Percentiles rank a stretch among this genome's conserved stretches.
Conservation (phyloP, 1,140 invertebrate species). For the Drosophila melanogaster region Release_6_plus_ISO1_MT NT_033779.5:19389001-19389500, state of each 20-base stretch:
- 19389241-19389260: constrained; percentile 26
- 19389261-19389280: constrained; percentile 69
- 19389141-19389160: constrained; percentile 13
- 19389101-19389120: constrained; percentile 49
- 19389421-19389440: constrained; percentile 37
- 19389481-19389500: constrained; percentile 44
- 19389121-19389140: not conserved
- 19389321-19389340: constrained; percentile 17
- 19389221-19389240: constrained; percentile 27
- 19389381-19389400: constrained; percentile 63
- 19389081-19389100: constrained; percentile 75
- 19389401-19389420: constrained; percentile 36
- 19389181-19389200: constrained; percentile 80
- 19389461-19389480: constrained; percentile 34
- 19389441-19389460: constrained; percentile 18
- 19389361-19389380: constrained; percentile 54
- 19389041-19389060: constrained; percentile 33
- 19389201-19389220: constrained; percentile 52
- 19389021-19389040: constrained; percentile 37
- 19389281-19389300: constrained; percentile 41
- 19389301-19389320: constrained; percentile 40
- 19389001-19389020: constrained; percentile 20
- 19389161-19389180: constrained; percentile 55
- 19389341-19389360: constrained; percentile 9
- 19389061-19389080: constrained; percentile 56